Evolutionary conservation across 2,113 vertebrate species (phyloP).

Genomic region (Tragulus kanchil): DNA sequence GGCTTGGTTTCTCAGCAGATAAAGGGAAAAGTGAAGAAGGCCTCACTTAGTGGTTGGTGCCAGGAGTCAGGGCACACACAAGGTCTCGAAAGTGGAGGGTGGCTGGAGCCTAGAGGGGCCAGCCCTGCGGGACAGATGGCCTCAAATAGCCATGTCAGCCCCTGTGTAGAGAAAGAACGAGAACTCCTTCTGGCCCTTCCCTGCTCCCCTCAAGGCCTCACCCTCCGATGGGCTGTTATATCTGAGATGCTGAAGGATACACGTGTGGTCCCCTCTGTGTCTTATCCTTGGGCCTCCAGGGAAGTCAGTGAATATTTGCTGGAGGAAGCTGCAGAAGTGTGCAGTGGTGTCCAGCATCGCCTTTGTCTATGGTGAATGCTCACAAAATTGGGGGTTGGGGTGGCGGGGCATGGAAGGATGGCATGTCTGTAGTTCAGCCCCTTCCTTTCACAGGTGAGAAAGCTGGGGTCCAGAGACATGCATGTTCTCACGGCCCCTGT

Average conservation of each 20-base stretch:
- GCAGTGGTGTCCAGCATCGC: not conserved
- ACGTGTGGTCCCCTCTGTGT: rapidly evolving
- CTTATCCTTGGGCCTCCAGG: not conserved
- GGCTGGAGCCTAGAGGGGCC: not conserved
- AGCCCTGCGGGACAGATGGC: not conserved
- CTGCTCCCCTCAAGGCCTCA: not conserved
- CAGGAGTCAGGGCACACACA: no score
- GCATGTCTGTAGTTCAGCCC: not conserved
- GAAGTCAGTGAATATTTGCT: not conserved
- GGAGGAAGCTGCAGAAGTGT: not conserved
- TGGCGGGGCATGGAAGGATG: not conserved
- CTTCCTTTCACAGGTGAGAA: not conserved
- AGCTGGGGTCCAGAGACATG: not conserved
- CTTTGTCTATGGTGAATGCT: not conserved
- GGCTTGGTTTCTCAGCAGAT: not conserved
- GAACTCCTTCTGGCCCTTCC: not conserved
- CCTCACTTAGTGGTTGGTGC: not conserved
- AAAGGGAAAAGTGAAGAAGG: not conserved
- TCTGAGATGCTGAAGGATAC: not conserved
- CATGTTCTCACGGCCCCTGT: not conserved
- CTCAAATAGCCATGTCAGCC: not conserved
- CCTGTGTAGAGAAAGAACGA: not conserved
- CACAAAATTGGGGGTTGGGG: not conserved
- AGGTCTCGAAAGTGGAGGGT: not conserved
- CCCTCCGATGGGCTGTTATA: rapidly evolving